Conservation (phyloP, 2,888 invertebrate genomes). For the Dastarcus helophoroides region DNA sequence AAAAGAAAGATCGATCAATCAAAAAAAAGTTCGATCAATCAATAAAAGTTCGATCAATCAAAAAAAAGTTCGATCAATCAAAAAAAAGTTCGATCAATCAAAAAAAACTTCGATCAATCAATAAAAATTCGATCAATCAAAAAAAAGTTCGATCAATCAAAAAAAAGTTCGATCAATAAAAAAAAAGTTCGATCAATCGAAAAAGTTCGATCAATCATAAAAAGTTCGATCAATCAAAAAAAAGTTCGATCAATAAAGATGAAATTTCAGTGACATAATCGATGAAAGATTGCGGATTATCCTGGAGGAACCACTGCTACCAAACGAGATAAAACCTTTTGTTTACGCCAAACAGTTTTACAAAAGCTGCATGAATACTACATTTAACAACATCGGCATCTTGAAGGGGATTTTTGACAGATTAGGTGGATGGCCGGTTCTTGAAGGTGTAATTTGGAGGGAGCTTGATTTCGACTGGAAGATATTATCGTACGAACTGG, state of each 20-base stretch:
- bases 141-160: too few relatives aligned
- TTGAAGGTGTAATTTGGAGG: conserved; percentile 62
- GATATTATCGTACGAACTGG: conserved; percentile 62
- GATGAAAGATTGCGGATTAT: conserved; percentile 54
- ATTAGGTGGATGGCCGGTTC: conserved; percentile 82
- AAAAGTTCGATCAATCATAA: conserved; percentile 53
- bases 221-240: too few relatives aligned
- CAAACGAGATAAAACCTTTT: conserved; percentile 51
- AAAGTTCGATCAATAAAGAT: conserved; percentile 50
- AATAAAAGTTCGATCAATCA: too few relatives aligned
- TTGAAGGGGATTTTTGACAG: conserved; percentile 26
- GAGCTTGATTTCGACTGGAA: conserved; percentile 60
- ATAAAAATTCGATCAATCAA: too few relatives aligned
- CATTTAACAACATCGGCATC: conserved; percentile 7
- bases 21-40: too few relatives aligned
- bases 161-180: too few relatives aligned
- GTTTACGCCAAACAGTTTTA: conserved; percentile 64
- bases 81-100: too few relatives aligned
- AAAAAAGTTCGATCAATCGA: conserved; percentile 39
- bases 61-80: too few relatives aligned
- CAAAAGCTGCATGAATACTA: conserved; percentile 68
- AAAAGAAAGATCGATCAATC: too few relatives aligned
- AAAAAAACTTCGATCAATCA: too few relatives aligned
- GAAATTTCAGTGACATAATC: conserved; percentile 55
- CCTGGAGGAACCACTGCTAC: conserved; percentile 45